These are phyloP conservation scores for Pelodytes ibericus DNA, from an alignment of 2,797 vertebrate genomes.

Conservation along the genomic window DNA sequence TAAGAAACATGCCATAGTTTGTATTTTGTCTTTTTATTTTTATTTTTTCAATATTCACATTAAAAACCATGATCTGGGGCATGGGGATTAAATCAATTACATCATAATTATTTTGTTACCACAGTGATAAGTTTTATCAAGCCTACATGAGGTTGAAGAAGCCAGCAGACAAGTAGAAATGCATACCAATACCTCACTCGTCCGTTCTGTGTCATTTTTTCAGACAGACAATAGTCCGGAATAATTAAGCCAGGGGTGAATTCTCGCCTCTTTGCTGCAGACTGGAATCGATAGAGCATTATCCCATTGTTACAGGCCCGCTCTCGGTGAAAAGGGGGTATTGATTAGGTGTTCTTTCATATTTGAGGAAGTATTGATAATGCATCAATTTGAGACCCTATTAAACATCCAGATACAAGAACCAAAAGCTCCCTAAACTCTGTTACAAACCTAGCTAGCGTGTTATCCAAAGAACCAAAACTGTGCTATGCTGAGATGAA, in stretches of 20 bases:
- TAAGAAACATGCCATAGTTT: too few relatives aligned
- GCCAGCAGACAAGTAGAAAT: too few relatives aligned
- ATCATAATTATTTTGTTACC: too few relatives aligned
- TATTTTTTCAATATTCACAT: too few relatives aligned
- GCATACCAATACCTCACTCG: too few relatives aligned
- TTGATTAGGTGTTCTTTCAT: slow-evolving; percentile 44
- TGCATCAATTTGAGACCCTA: slow-evolving; percentile 41
- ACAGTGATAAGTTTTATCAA: too few relatives aligned
- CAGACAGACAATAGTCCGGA: not conserved
- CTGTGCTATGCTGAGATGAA: too few relatives aligned
- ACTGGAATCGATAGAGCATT: slow-evolving; percentile 45
- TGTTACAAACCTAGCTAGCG: not conserved
- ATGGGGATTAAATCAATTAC: too few relatives aligned
- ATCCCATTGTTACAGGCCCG: slow-evolving; percentile 41
- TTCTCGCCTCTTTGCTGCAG: slow-evolving; percentile 5
- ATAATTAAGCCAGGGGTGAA: slow-evolving; percentile 29
- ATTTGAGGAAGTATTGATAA: slow-evolving; percentile 48
- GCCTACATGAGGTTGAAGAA: too few relatives aligned
- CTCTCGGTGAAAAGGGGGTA: slow-evolving; percentile 34
- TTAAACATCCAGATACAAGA: slow-evolving; percentile 36
- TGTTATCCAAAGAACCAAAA: not conserved
- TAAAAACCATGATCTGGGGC: too few relatives aligned
- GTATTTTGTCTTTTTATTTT: too few relatives aligned
- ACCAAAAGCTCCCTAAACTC: not conserved
- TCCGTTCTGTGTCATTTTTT: not conserved